Evolutionary conservation across 2,888 invertebrate genomes (phyloP), one percentile per base, ranked within the genome.

Genomic region (Micoletzkya japonica): DNA sequence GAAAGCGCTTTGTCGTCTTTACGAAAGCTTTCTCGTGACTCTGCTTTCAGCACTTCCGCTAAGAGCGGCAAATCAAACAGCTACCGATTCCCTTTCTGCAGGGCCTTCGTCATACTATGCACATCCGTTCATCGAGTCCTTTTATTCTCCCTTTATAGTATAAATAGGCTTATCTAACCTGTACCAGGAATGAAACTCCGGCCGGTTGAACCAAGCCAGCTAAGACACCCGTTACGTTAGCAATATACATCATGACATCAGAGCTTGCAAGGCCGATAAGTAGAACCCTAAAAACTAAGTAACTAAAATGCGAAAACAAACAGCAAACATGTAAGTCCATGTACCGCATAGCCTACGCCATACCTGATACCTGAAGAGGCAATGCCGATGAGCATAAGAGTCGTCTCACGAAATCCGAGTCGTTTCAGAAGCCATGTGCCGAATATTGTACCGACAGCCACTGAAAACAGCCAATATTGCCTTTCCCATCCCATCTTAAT

Each of bases 171-270:
- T n/a, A n/a, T 10, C 20, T 68, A 20, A 70, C 73, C 67, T 75
- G 76, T 24, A 71, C 59, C 36, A 76, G 73, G 49, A 76, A 79
- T 14, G 79, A 78, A n/a, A 77, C 76, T 26, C 59, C 71, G 10
- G 79, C 79, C 26, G 79, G 79, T 61, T 76, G 77, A 10, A 78
- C 73, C 4, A 80, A 50, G 0, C 79, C 79, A 3, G 73, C 67
- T 68, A 80, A 78, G 14, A 73, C 34, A 7, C 79, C 79, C 14
- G 70, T 70, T 1, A 70, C 73, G 37, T 79, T 75, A 30, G 79
- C 79, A 4, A 76, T 36, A 57, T 80, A 80, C 79, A 79, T 80
- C 44, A 75, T 71, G 60, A 58, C 72, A 2, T 72, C 63, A 6
- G 69, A 58, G 28, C 68, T 70, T 32, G 67, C 56, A 54, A 50